Conservation (phyloP, 2,888 invertebrate species). For the Rhabditoides inermis region DNA sequence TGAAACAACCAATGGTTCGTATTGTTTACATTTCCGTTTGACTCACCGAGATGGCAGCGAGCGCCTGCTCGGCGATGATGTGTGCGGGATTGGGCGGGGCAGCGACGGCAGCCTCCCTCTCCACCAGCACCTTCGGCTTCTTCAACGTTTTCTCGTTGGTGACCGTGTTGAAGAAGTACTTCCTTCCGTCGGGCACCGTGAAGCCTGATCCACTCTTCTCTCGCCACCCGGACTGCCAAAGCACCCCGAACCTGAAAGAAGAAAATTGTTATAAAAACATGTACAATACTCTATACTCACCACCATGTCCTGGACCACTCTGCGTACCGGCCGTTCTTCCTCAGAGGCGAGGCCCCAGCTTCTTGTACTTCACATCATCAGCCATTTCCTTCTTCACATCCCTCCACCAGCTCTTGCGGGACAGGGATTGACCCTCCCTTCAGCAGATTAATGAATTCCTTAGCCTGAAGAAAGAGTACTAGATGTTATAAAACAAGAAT, state of each 20-base stretch:
- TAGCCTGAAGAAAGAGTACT: constrained; percentile 52
- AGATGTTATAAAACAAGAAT: background rate
- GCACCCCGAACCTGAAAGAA: too few species aligned
- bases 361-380: constrained; percentile 56
- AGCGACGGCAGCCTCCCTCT: constrained; percentile 56
- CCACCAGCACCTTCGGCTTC: constrained; percentile 78
- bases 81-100: constrained; percentile 47
- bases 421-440: constrained; percentile 79
- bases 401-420: constrained; percentile 84
- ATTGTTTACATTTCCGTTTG: too few species aligned
- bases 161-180: constrained; percentile 82
- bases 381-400: constrained; percentile 89
- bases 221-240: too few species aligned
- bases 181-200: constrained; percentile 73
- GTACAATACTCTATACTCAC: too few species aligned
- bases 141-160: constrained; percentile 91
- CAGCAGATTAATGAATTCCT: constrained; percentile 80
- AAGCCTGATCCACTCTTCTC: too few species aligned
- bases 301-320: too few species aligned
- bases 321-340: too few species aligned
- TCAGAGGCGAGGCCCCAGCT: background rate
- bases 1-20: too few species aligned
- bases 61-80: constrained; percentile 22
- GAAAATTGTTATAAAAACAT: too few species aligned
- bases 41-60: too few species aligned